Evolutionary conservation across 2,113 vertebrate genomes (phyloP), one percentile per base, ranked within the genome.

Genomic region (Poecilia latipinna): DNA sequence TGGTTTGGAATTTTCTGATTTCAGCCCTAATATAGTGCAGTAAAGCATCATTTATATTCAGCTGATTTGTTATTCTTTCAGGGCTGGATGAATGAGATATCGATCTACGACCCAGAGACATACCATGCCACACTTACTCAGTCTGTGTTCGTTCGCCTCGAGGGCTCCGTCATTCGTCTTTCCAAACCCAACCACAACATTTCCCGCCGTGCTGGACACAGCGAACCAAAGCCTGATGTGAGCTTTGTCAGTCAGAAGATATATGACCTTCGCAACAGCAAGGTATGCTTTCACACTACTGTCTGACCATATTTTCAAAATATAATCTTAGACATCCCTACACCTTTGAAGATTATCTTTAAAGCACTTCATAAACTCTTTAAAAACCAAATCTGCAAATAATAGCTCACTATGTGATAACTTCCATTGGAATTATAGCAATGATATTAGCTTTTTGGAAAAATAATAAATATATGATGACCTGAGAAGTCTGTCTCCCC

Each of bases 51-150:
- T 42, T 42, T 13, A 15, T 28, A 5, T 72, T 28, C 5, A 13
- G 3, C 22, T 24, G 1, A 12, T 15, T 1, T 54, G 33, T 82
- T 70, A 83, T 88, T 68, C 64, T 78, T 91, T 15, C 75, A 95
- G 98, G 97, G 97, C 75, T 99, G 98, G 98, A 99, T 99, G 97
- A 99, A 99, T 76, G 98, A 99, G 88, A 98, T 99, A 76, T 89
- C 91, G 70, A 97, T 88, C 92, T 99, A 99, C 2, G 96, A 99
- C 89, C 96, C 98, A n/a, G 98, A 99, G 92, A 97, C 95, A 0
- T 99, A 99, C 91, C 97, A 98, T 22, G 97, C 98, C 44, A 99
- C 97, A 0, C 82, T 98, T 87, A 99, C 98, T 2, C 96, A 98
- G 80, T 99, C 98, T 0, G 94, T 99, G 73, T 99, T 93, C 3